phyloP scores from a whole-genome alignment of 2,888 invertebrate species.

The Uropetala carovei region DNA sequence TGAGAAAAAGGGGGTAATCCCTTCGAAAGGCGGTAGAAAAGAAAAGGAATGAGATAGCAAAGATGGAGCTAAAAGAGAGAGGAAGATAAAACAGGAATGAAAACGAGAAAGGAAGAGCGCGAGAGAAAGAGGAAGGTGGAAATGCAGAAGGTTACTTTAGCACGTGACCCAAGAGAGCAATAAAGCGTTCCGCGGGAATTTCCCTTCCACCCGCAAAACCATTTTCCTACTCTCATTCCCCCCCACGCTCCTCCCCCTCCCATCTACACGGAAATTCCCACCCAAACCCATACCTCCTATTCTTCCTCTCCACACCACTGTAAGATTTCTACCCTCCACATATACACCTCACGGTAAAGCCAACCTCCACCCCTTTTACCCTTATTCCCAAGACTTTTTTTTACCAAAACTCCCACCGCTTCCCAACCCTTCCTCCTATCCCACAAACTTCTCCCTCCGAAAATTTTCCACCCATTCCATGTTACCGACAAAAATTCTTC shows the following conservation, averaged over 20 bases:
- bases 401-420: too few relatives aligned
- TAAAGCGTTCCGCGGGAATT: constrained; percentile 35
- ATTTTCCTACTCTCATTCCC: neutral
- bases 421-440: too few relatives aligned
- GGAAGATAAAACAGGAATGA: neutral
- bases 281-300: constrained; percentile 64
- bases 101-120: neutral
- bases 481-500: too few relatives aligned
- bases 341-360: constrained; percentile 66
- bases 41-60: neutral
- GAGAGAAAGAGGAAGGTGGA: neutral
- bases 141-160: neutral
- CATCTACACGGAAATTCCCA: constrained; percentile 65
- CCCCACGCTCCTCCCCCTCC: neutral
- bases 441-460: too few relatives aligned
- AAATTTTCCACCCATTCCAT: too few relatives aligned
- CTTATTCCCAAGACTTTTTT: too few relatives aligned
- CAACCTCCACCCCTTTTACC: too few relatives aligned
- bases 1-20: too few relatives aligned
- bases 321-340: neutral
- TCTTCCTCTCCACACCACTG: constrained; percentile 52
- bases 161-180: constrained; percentile 16
- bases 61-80: neutral
- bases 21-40: too few relatives aligned
- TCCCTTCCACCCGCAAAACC: neutral